Percentiles rank a stretch among this genome's conserved stretches.
phyloP scores from a whole-genome alignment of 2,888 invertebrate species.

The Drosophila tripunctata region DNA sequence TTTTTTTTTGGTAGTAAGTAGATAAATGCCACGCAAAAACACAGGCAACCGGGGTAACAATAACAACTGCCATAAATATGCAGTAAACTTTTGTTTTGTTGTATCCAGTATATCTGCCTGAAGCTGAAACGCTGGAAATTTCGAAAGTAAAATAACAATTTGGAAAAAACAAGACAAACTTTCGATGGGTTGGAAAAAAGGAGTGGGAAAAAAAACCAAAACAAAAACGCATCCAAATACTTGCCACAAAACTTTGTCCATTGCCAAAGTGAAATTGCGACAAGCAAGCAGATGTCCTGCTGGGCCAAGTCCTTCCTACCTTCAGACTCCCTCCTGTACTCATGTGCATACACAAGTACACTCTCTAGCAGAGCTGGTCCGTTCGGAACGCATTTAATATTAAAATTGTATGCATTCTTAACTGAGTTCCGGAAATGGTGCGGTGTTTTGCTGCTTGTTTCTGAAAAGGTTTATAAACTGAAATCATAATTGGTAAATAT shows the following conservation, averaged over 20 bases:
- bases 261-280: conserved; percentile 56
- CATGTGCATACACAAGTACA: too few relatives aligned
- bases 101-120: conserved; percentile 60
- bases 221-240: conserved; percentile 54
- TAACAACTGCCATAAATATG: conserved; percentile 70
- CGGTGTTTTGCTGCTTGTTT: not conserved
- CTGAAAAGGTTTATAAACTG: conserved; percentile 52
- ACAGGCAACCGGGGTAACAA: conserved; percentile 23
- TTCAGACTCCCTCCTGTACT: not conserved
- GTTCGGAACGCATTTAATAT: conserved; percentile 66
- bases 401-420: conserved; percentile 77
- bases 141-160: conserved; percentile 74
- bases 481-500: conserved; percentile 70
- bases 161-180: conserved; percentile 67
- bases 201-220: conserved; percentile 4
- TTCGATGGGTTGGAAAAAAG: conserved; percentile 22
- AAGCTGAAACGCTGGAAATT: conserved; percentile 64
- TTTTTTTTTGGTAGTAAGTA: conserved; percentile 31
- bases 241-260: conserved; percentile 67
- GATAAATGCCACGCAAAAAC: conserved; percentile 53
- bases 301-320: conserved; percentile 18
- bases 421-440: conserved; percentile 36
- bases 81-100: conserved; percentile 45
- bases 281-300: conserved; percentile 57
- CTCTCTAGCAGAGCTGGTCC: conserved; percentile 20